Evolutionary conservation across 2,113 vertebrate species (phyloP).

Genomic region (Polypterus senegalus): DNA sequence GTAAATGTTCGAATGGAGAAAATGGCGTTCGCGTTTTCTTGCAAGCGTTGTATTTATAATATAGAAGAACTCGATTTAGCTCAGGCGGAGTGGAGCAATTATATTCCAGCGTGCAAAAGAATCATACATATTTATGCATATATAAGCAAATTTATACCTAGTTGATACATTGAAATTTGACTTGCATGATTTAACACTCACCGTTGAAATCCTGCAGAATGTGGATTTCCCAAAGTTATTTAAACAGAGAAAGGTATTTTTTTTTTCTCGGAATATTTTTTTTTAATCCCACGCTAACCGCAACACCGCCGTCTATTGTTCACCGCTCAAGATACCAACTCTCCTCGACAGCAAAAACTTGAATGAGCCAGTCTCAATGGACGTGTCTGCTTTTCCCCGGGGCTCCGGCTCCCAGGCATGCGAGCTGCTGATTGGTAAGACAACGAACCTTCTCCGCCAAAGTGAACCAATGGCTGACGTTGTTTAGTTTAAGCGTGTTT

Average conservation of each 20-base stretch:
- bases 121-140: no score
- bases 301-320: constrained; percentile 1
- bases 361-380: constrained; percentile 50
- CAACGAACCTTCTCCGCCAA: constrained; percentile 14
- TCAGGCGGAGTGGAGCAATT: background rate
- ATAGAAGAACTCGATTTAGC: constrained; percentile 7
- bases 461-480: constrained; percentile 30
- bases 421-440: constrained; percentile 31
- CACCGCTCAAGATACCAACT: constrained; percentile 16
- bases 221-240: no score
- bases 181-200: no score
- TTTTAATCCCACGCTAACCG: constrained; percentile 34
- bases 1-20: constrained; percentile 37
- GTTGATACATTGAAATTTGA: no score
- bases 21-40: constrained; percentile 41
- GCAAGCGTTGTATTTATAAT: constrained; percentile 17
- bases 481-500: no score
- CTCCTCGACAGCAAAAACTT: constrained; percentile 40
- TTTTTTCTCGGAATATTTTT: background rate
- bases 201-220: no score
- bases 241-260: no score
- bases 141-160: no score
- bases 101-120: no score
- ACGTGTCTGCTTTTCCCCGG: constrained; percentile 31
- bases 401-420: constrained; percentile 19